Evolutionary conservation across 2,113 vertebrate genomes (phyloP), one percentile per base, ranked within the genome.

Genomic region (Dunckerocampus dactyliophorus): DNA sequence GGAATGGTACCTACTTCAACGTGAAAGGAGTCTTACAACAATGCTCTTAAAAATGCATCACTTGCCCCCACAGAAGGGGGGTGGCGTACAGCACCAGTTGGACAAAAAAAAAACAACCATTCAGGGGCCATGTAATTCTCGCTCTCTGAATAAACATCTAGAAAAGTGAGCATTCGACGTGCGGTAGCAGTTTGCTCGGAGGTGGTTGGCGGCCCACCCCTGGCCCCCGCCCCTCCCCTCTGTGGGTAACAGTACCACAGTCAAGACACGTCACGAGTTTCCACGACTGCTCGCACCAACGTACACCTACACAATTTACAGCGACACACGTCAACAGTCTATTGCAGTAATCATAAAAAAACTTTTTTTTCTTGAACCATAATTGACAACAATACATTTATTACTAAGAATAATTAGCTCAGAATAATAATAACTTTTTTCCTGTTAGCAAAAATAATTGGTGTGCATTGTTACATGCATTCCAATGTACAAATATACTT

Each of bases 401-500:
- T 87, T 84, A 82, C 79, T 77, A 85, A 78, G 75, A 86, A 82
- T 83, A 80, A 71, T 85, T 80, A 81, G 68, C 24, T 28, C n/a
- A n/a, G n/a, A 28, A 28, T 28, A 28, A 83, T 65, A 84, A 83
- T 78, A 28, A 71, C 67, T 63, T 66, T 76, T 82, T 88, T 82
- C 84, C 72, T 77, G 79, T 90, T 90, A 88, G 85, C 87, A 91
- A 89, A 89, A 90, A 91, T 89, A 89, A 90, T 86, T 87, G 88
- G 87, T 91, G 89, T 83, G 90, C 90, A 89, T 88, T 43, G 14
- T 43, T 82, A 92, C 90, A 90, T 92, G 79, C 76, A 85, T 86
- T 90, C 82, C 91, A 92, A 92, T 93, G 88, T 94, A 92, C 92
- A 94, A 92, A 92, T 92, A 94, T 90, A 90, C 85, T 92, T 89